Percentiles rank a stretch among this genome's conserved stretches.
phyloP scores from a whole-genome alignment of 2,113 vertebrate species.

The Circaetus cinerascens region DNA sequence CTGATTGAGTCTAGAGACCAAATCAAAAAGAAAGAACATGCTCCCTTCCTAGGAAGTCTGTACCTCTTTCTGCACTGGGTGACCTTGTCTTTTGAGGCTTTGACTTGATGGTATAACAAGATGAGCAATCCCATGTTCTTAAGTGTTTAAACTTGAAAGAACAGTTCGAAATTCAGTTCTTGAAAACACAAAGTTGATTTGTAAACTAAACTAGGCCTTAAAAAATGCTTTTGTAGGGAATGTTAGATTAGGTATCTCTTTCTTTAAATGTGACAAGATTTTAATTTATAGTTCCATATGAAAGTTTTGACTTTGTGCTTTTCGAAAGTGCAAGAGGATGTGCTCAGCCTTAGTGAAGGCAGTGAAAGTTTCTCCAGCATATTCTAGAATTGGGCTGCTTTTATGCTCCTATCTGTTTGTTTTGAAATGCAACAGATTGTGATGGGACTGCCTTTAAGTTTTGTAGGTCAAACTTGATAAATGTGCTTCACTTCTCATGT shows the following conservation, averaged over 20 bases:
- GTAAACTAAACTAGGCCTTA: background rate
- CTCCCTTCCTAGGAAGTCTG: background rate
- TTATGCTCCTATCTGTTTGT: background rate
- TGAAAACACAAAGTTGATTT: background rate
- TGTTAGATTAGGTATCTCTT: background rate
- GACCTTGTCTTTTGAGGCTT: background rate
- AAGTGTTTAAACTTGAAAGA: background rate
- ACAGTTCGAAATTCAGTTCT: background rate
- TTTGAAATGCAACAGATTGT: background rate
- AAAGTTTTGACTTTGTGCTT: background rate
- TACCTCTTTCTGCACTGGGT: background rate
- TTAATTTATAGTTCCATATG: background rate
- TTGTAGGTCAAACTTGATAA: background rate
- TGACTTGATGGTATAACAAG: background rate
- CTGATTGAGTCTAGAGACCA: background rate
- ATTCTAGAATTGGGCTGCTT: background rate
- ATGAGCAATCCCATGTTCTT: background rate
- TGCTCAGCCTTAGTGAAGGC: background rate
- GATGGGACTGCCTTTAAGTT: background rate
- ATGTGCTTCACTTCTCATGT: background rate
- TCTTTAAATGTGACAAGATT: background rate
- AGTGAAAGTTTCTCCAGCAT: background rate
- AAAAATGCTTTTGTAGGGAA: background rate
- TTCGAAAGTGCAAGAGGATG: conserved; percentile 8
- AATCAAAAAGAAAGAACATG: background rate